Percentiles rank a stretch among this genome's conserved stretches.
Conservation (phyloP, 2,888 invertebrate genomes). For the Eledona agricola region DNA sequence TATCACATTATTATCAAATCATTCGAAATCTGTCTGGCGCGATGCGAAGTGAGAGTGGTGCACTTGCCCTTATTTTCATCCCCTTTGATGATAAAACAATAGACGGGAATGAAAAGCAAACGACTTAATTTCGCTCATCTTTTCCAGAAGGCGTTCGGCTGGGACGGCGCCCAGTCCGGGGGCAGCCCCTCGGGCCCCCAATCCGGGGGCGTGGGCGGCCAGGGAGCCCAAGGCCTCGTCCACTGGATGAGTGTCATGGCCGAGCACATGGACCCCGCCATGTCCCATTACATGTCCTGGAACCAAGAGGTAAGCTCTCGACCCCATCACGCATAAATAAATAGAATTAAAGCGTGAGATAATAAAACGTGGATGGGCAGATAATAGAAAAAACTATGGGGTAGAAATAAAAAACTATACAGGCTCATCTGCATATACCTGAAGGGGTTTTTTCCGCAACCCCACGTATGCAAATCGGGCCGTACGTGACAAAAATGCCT, state of each 20-base stretch:
- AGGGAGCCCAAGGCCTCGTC: conserved; percentile 81
- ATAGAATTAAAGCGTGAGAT: too few relatives aligned
- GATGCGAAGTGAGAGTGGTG: too few relatives aligned
- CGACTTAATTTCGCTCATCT: conserved; percentile 31
- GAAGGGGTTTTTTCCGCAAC: too few relatives aligned
- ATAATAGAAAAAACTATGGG: too few relatives aligned
- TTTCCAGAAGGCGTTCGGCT: conserved; percentile 70
- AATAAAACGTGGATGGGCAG: too few relatives aligned
- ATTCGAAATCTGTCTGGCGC: too few relatives aligned
- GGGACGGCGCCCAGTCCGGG: conserved; percentile 64
- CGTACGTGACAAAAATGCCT: conserved; percentile 50
- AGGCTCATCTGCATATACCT: too few relatives aligned
- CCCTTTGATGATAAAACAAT: conserved; percentile 34
- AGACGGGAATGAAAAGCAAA: conserved; percentile 30
- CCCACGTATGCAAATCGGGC: conserved; percentile 44
- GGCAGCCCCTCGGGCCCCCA: conserved; percentile 64
- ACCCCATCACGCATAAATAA: conserved; percentile 1
- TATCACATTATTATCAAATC: too few relatives aligned
- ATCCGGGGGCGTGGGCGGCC: conserved; percentile 69
- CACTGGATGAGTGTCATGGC: conserved; percentile 99
- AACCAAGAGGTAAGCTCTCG: conserved; percentile 70
- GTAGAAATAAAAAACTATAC: too few relatives aligned
- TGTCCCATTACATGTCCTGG: conserved; percentile 75
- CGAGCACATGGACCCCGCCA: conserved; percentile 89
- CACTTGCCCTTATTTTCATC: too few relatives aligned